Evolutionary conservation across 2,797 vertebrate genomes (phyloP).

Genomic region (Perdix hodgsoniae): DNA sequence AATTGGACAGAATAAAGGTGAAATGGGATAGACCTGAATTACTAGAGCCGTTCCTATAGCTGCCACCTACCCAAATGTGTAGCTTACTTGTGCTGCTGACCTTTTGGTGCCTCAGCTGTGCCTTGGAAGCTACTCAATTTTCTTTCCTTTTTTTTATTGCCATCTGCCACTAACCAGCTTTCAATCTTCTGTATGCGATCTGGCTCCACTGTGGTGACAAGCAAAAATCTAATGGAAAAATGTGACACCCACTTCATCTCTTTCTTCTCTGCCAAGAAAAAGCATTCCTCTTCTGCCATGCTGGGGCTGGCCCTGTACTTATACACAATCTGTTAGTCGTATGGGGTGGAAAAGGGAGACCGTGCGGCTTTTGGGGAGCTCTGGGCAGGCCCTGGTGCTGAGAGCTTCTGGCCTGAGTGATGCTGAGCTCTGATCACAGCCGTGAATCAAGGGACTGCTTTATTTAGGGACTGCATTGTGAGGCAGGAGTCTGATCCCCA

Average conservation of each 20-base stretch:
- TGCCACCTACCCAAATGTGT: neutral
- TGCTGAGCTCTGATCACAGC: neutral
- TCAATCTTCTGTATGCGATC: slow-evolving; percentile 37
- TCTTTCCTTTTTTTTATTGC: neutral
- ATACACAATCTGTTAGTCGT: neutral
- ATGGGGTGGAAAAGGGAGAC: neutral
- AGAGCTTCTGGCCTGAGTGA: neutral
- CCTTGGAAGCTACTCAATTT: neutral
- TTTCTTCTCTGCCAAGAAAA: slow-evolving; percentile 7
- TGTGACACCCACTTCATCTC: slow-evolving; percentile 43
- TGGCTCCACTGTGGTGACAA: slow-evolving; percentile 20
- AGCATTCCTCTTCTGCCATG: neutral
- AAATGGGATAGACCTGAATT: neutral
- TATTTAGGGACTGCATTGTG: neutral
- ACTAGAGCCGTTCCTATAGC: neutral
- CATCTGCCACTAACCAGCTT: slow-evolving; percentile 21
- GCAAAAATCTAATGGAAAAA: slow-evolving; percentile 55
- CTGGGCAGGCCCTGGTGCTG: neutral
- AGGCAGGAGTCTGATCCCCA: neutral
- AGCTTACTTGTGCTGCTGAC: slow-evolving; percentile 16
- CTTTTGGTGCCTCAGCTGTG: neutral
- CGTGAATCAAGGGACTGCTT: neutral
- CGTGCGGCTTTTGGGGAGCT: neutral
- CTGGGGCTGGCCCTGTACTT: slow-evolving; percentile 11
- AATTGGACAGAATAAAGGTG: neutral